These are phyloP conservation scores for Thaumetopoea pityocampa DNA, from an alignment of 1,140 invertebrate genomes.

Conservation along the genomic window DNA sequence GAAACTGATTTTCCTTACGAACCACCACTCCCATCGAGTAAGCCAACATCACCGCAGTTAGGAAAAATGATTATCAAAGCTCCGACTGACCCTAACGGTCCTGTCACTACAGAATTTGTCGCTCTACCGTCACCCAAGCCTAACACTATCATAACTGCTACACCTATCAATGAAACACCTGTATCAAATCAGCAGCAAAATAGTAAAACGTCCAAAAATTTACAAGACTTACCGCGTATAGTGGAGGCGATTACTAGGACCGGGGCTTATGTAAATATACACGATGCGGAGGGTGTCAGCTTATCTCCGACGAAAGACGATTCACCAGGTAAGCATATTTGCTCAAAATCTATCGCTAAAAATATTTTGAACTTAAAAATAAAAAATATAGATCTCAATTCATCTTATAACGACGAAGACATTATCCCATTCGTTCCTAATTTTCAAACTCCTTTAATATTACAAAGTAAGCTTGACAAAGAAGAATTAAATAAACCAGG, in stretches of 20 bases:
- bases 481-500: constrained; percentile 41
- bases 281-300: constrained; percentile 80
- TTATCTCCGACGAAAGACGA: constrained; percentile 77
- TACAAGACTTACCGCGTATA: constrained; percentile 51
- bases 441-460: constrained; percentile 61
- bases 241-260: constrained; percentile 71
- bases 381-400: constrained; percentile 27
- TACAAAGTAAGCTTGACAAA: constrained; percentile 46
- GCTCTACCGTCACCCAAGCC: constrained; percentile 78
- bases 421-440: constrained; percentile 65
- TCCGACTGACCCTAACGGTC: constrained; percentile 73
- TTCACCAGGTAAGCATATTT: constrained; percentile 76
- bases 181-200: constrained; percentile 21
- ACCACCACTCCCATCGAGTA: constrained; percentile 46
- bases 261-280: constrained; percentile 84
- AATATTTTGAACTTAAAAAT: constrained; percentile 25
- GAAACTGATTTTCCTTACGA: constrained; percentile 66
- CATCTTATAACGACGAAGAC: constrained; percentile 32
- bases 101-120: constrained; percentile 78
- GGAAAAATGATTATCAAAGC: constrained; percentile 82
- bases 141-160: constrained; percentile 76
- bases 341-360: constrained; percentile 35
- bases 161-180: constrained; percentile 62
- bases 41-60: constrained; percentile 73
- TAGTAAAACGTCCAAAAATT: constrained; percentile 30